Conservation (phyloP, 1,140 invertebrate species). For the Drosophila littoralis region DNA sequence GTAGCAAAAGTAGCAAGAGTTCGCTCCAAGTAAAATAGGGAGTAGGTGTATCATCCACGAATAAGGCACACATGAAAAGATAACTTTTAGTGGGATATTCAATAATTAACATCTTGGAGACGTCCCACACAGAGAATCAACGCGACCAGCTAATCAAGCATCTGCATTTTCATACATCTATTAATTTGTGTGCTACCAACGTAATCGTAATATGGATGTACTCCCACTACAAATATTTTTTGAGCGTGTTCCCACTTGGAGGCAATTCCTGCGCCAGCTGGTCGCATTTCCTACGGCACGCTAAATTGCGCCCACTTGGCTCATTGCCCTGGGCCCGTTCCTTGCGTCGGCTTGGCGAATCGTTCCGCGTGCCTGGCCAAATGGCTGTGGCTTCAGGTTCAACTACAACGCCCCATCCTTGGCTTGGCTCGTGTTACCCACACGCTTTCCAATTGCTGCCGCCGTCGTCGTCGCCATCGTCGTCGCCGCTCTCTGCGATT, state of each 20-base stretch:
- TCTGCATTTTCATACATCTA: background rate
- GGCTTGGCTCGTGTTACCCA: slow-evolving; percentile 71
- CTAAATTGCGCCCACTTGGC: slow-evolving; percentile 76
- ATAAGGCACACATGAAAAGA: too few species aligned
- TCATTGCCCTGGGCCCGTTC: slow-evolving; percentile 59
- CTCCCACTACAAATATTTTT: background rate
- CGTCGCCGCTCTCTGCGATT: slow-evolving; percentile 52
- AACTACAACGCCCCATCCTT: slow-evolving; percentile 5
- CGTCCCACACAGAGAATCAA: background rate
- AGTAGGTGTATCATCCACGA: too few species aligned
- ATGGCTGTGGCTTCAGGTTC: slow-evolving; percentile 37
- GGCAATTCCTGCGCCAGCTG: slow-evolving; percentile 68
- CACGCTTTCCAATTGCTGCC: slow-evolving; percentile 67
- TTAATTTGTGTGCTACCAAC: slow-evolving; percentile 9
- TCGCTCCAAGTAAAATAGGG: too few species aligned
- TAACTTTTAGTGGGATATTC: too few species aligned
- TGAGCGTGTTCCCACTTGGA: slow-evolving; percentile 49
- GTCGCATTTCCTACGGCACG: slow-evolving; percentile 61
- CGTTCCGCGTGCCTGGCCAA: slow-evolving; percentile 48
- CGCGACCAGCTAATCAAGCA: slow-evolving; percentile 12
- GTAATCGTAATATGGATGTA: slow-evolving; percentile 11
- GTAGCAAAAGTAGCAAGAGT: too few species aligned
- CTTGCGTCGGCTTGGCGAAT: slow-evolving; percentile 8
- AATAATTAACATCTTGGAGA: background rate
- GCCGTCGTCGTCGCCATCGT: slow-evolving; percentile 10